Conservation (phyloP, 1,140 invertebrate species). For the Macrosteles quadrilineatus region DNA sequence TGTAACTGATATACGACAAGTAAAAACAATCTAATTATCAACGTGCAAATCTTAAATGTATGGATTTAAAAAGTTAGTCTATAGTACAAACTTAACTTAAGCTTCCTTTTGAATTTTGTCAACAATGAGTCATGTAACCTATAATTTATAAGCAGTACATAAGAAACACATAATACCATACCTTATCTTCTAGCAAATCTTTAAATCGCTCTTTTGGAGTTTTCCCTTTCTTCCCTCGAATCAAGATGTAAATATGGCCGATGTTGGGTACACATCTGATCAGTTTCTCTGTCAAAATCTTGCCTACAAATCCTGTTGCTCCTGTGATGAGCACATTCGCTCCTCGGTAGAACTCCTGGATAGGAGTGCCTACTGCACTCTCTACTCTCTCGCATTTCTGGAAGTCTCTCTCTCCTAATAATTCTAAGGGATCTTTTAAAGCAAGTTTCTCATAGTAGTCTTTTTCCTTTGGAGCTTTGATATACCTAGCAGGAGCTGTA, state of each 20-base stretch:
- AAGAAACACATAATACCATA: constrained; percentile 55
- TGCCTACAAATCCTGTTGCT: constrained; percentile 83
- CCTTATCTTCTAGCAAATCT: constrained; percentile 66
- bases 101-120: too few relatives aligned
- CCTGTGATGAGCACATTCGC: constrained; percentile 75
- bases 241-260: constrained; percentile 72
- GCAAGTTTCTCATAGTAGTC: neutral
- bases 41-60: too few relatives aligned
- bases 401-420: neutral
- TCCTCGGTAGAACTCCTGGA: constrained; percentile 46
- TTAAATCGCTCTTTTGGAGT: constrained; percentile 67
- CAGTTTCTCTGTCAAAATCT: constrained; percentile 80
- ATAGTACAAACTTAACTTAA: too few relatives aligned
- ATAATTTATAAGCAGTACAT: too few relatives aligned
- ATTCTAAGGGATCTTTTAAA: neutral
- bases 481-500: neutral
- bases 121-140: too few relatives aligned
- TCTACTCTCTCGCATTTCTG: neutral
- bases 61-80: too few relatives aligned
- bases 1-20: too few relatives aligned
- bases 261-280: constrained; percentile 74
- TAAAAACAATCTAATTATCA: too few relatives aligned
- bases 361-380: constrained; percentile 31
- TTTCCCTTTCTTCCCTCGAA: constrained; percentile 76
- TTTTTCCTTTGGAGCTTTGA: neutral